Evolutionary conservation across 2,888 invertebrate genomes (phyloP), one percentile per base, ranked within the genome.

Genomic region (Cataglyphis livida): DNA sequence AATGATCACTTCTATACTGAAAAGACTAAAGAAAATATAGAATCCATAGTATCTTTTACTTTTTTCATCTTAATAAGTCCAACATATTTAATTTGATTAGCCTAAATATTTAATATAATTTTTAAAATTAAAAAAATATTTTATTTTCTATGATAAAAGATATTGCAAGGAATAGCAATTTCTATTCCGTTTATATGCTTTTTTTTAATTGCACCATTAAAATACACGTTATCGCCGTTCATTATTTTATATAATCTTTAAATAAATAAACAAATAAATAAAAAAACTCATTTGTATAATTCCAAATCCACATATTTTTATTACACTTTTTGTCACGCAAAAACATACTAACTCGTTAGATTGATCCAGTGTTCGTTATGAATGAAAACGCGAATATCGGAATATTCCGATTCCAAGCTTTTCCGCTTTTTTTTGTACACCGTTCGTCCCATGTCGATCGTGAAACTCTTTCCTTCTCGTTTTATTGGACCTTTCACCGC

Each of bases 401-500:
- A 6, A 65, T 71, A 51, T 73, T 59, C 59, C 18, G 12, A 57
- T 70, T 57, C 28, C 70, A 28, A 68, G 3, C 32, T 0, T 41
- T 68, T 59, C 32, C 18, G 35, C 10, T 35, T 70, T 51, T 75
- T 25, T 25, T 25, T 25, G 12, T 7, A 68, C n/a, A 59, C 57
- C 7, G 1, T 7, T 59, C 32, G 66, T 21, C 6, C n/a, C 57
- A 5, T 35, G 41, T 81, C 54, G 10, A 64, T 71, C 51, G 18
- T 54, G n/a, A 68, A 62, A 57, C 44, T 57, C 48, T 78, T 75
- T 41, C 44, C 35, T 28, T 15, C 59, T 82, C 32, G 25, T 32
- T 76, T 85, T 73, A 81, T 86, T 83, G 81, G 81, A 88, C 84
- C 85, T 86, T 88, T 86, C 88, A 88, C 84, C 88, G 70, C 66